Evolutionary conservation across 37 sponge, comb jelly and placozoan species (phyloP), one percentile per base, ranked within the genome.

Genomic region (Ianthella basta): DNA sequence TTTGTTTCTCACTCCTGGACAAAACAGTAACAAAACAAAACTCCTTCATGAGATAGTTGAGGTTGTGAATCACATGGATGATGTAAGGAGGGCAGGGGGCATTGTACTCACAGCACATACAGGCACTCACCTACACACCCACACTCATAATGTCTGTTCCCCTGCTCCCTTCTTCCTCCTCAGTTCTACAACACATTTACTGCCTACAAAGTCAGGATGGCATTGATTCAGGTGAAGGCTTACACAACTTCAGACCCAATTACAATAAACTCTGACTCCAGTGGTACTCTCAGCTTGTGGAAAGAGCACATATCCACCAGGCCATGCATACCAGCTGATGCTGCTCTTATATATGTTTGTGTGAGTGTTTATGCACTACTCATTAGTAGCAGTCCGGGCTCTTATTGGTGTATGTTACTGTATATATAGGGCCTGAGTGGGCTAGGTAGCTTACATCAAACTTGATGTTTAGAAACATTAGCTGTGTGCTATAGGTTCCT

Each of bases 211-310:
- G 59, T 93, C n/a, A 84, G 94, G 35, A 68, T 93, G 3, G 88
- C 88, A n/a, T 38, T 93, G 37, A 83, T 90, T 23, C 24, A 87
- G 72, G 73, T 81, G 21, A 79, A 41, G 19, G 89, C 93, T 15
- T 93, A 91, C 88, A 88, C 85, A 23, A 77, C n/a, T 44, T 61
- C 80, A 35, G 82, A 90, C 56, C 41, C 39, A 65, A 90, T 93
- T 33, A 24, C 57, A 10, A 44, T 85, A 25, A 64, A 67, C 0
- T 50, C 85, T 29, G 83, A 88, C 29, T 56, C 88, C 12, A 67
- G 73, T 19, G 23, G 88, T 20, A 27, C 23, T 0, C 82, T 92
- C 53, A 67, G 55, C 44, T 72, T 53, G 27, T 83, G 87, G 20
- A 24, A 59, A 32, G 56, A 38, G 5, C 87, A 84, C 60, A 72